phyloP scores from a whole-genome alignment of 2,797 vertebrate genomes.

The Sebastes hubbsi region DNA sequence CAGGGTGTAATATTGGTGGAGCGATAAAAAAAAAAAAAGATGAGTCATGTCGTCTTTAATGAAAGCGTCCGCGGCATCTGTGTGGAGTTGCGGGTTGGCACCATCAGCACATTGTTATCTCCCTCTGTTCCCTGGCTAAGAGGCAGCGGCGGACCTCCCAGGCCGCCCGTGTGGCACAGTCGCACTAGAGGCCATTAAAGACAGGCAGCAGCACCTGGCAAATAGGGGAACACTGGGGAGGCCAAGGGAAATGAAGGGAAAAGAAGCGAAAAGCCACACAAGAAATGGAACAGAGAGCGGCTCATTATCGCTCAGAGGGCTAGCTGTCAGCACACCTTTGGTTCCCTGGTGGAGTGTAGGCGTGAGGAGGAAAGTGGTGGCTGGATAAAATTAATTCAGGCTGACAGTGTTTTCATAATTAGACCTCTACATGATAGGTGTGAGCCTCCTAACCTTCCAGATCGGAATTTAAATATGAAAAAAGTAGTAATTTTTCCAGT shows the following conservation, averaged over 20 bases:
- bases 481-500: neutral
- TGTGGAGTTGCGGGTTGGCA: conserved; percentile 59
- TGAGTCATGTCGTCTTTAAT: conserved; percentile 71
- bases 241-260: conserved; percentile 44
- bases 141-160: conserved; percentile 58
- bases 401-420: conserved; percentile 42
- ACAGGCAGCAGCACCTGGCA: conserved; percentile 53
- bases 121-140: conserved; percentile 58
- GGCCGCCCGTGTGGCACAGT: conserved; percentile 40
- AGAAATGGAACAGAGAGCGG: conserved; percentile 46
- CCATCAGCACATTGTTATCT: conserved; percentile 79
- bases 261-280: conserved; percentile 5
- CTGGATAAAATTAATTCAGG: neutral
- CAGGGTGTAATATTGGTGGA: conserved; percentile 51
- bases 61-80: conserved; percentile 58
- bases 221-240: conserved; percentile 29
- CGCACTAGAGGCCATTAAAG: conserved; percentile 65
- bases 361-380: neutral
- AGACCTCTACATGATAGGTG: conserved; percentile 18
- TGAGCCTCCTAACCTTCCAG: neutral
- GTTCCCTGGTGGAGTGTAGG: neutral
- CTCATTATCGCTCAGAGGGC: conserved; percentile 62
- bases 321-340: conserved; percentile 26
- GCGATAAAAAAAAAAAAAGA: conserved; percentile 31
- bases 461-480: conserved; percentile 14